phyloP scores from a whole-genome alignment of 2,888 invertebrate species.

The Odontocolon sp. region DNA sequence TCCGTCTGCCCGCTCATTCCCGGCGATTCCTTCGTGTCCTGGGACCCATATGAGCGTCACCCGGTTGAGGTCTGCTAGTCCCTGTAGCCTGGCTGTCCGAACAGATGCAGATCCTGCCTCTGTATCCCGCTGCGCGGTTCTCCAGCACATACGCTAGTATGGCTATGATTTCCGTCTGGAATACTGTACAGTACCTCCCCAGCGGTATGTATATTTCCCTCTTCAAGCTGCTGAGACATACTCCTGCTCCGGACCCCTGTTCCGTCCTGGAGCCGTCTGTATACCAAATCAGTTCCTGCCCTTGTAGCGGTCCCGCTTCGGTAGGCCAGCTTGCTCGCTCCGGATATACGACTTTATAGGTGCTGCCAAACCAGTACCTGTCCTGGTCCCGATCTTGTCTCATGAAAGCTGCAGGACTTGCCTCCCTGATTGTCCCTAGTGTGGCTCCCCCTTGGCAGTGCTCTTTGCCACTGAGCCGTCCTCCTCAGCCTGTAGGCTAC shows the following conservation, averaged over 20 bases:
- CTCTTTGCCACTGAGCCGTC: not conserved
- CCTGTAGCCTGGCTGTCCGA: not conserved
- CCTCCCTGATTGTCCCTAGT: not conserved
- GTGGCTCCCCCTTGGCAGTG: not conserved
- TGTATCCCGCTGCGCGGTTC: not conserved
- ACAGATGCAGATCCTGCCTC: not conserved
- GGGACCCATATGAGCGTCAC: constrained; percentile 19
- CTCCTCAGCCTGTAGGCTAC: not conserved
- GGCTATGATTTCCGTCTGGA: not conserved
- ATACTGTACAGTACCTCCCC: not conserved
- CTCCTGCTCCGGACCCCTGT: not conserved
- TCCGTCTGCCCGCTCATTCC: constrained; percentile 19
- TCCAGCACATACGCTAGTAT: not conserved
- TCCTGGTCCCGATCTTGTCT: not conserved
- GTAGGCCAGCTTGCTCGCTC: not conserved
- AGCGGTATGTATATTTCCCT: constrained; percentile 29
- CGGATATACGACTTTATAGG: not conserved
- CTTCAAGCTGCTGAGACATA: not conserved
- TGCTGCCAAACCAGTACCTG: not conserved
- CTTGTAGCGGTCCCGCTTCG: not conserved
- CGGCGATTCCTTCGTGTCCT: constrained; percentile 12
- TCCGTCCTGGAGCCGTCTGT: not conserved
- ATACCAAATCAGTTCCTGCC: not conserved
- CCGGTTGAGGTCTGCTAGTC: constrained; percentile 6
- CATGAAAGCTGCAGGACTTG: not conserved